phyloP scores from a whole-genome alignment of 2,888 invertebrate species.

The Myathropa florea region DNA sequence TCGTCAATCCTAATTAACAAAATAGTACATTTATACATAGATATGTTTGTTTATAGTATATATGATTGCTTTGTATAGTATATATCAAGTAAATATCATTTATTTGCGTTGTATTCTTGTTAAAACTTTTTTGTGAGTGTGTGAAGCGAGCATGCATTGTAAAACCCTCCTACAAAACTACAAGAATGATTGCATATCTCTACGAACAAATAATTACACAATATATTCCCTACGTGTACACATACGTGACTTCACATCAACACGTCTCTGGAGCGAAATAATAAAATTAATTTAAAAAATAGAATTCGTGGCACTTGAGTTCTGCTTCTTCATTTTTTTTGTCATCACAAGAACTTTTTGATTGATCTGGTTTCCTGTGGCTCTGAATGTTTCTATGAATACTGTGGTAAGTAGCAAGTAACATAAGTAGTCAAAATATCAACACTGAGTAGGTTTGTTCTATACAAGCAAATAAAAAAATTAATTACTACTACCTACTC shows the following conservation, averaged over 20 bases:
- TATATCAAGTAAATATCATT: slow-evolving; percentile 55
- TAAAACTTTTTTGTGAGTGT: neutral
- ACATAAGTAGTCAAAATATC: slow-evolving; percentile 45
- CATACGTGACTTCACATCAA: neutral
- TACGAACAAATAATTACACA: slow-evolving; percentile 27
- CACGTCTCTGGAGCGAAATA: neutral
- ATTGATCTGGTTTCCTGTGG: slow-evolving; percentile 21
- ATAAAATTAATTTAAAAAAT: slow-evolving; percentile 1
- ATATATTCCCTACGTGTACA: slow-evolving; percentile 13
- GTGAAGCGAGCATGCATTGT: slow-evolving; percentile 18
- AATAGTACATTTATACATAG: slow-evolving; percentile 29
- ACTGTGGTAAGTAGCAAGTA: slow-evolving; percentile 31
- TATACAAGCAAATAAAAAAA: slow-evolving; percentile 6
- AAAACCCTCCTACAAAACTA: slow-evolving; percentile 26
- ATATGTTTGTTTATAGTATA: slow-evolving; percentile 8
- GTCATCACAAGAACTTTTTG: slow-evolving; percentile 27
- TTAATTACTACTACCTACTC: neutral
- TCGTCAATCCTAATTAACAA: slow-evolving; percentile 33
- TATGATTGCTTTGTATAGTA: slow-evolving; percentile 19
- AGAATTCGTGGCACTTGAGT: slow-evolving; percentile 62
- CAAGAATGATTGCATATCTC: neutral
- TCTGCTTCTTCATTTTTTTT: slow-evolving; percentile 20
- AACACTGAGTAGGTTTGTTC: slow-evolving; percentile 53
- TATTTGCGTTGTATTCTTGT: slow-evolving; percentile 36
- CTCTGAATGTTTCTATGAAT: slow-evolving; percentile 26